Percentiles rank a stretch among this genome's conserved stretches.
Evolutionary conservation across 37 sponge, comb jelly and placozoan genomes (phyloP).

Genomic region (Sycon ciliatum): DNA sequence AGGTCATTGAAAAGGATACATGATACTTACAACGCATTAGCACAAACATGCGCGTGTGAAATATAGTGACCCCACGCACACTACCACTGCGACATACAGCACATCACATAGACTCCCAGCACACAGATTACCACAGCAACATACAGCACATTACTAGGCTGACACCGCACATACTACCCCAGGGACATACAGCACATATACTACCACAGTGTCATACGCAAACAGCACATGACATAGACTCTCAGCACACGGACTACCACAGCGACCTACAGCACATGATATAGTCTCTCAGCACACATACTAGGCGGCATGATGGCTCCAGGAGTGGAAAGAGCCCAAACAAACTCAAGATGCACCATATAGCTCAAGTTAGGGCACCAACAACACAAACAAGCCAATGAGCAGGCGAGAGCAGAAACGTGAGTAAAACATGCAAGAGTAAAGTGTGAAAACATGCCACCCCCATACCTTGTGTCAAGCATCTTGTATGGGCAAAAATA

Average conservation of each 20-base stretch:
- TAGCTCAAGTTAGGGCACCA: background rate
- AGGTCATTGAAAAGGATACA: background rate
- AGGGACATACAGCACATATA: no score
- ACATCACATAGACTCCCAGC: background rate
- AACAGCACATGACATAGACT: no score
- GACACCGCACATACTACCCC: no score
- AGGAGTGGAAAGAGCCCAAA: no score
- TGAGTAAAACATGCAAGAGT: background rate
- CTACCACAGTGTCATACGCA: no score
- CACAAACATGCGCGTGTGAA: background rate
- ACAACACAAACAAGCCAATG: background rate
- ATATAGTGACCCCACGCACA: background rate
- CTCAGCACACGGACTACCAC: no score
- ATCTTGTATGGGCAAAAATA: background rate
- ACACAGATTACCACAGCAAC: background rate
- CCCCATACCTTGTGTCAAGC: background rate
- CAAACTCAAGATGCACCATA: no score
- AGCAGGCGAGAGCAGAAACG: background rate
- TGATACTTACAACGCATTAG: background rate
- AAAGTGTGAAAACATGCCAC: background rate
- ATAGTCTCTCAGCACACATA: no score
- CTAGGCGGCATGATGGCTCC: no score
- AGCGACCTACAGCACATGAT: no score
- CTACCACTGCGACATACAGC: background rate
- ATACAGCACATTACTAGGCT: no score